Percentiles rank a stretch among this genome's conserved stretches.
Conservation (phyloP, 2,797 vertebrate genomes). For the Spinus pinus region DNA sequence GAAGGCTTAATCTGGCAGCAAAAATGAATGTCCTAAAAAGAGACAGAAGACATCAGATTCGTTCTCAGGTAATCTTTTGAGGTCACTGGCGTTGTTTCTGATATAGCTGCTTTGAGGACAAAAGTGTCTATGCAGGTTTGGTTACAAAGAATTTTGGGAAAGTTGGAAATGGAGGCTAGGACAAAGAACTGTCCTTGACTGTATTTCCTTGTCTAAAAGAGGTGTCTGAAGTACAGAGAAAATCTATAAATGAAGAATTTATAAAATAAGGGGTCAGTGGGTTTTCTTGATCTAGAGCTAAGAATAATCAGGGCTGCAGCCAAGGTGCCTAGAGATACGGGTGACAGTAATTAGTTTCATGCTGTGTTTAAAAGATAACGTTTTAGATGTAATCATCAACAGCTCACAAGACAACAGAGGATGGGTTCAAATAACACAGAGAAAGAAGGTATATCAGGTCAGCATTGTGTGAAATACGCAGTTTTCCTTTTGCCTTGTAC, state of each 20-base stretch:
- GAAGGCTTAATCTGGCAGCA: background rate
- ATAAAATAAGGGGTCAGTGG: background rate
- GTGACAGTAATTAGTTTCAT: conserved; percentile 32
- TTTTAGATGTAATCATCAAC: conserved; percentile 27
- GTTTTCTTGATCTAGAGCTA: background rate
- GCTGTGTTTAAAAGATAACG: background rate
- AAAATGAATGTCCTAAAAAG: background rate
- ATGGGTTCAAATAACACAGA: background rate
- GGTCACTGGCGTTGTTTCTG: background rate
- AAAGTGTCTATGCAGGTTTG: background rate
- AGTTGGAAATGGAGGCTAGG: background rate
- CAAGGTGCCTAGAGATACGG: background rate
- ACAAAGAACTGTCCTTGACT: background rate
- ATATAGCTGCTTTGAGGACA: background rate
- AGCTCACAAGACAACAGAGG: background rate
- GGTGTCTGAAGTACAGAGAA: background rate
- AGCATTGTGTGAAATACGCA: background rate
- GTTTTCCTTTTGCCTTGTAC: background rate
- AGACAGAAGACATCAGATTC: background rate
- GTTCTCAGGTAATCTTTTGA: background rate
- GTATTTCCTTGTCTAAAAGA: background rate
- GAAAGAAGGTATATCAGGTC: background rate
- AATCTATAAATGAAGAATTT: background rate
- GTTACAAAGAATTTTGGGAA: background rate
- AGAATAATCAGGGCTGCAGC: background rate